Evolutionary conservation across 1,140 invertebrate species (phyloP), one percentile per base, ranked within the genome.

Genomic region (Sycophaga agraensis): DNA sequence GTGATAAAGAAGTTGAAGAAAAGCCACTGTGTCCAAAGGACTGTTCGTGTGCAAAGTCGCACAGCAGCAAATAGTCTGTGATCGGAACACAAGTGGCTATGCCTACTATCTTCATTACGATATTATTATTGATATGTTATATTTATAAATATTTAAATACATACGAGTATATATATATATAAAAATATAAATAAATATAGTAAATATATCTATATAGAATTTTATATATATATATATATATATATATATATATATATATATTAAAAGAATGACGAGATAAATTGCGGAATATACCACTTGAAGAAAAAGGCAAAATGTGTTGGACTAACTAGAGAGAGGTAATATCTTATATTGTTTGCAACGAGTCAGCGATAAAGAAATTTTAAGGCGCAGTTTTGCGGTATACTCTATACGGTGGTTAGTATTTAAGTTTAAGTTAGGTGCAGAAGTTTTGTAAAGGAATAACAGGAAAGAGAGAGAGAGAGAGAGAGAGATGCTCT

Each of bases 1-100:
- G 26, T 4, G 45, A 31, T 21, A 21, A 34, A 46, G 24, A 34
- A 48, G n/a, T 17, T 34, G 28, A 55, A 31, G 66, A 75, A 70
- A 73, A 80, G 79, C 76, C 77, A 80, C 78, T 74, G 77, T 79
- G 76, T 78, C 75, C 73, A 76, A 68, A 76, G 72, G 75, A 81
- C 74, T 77, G 76, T 78, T 69, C 77, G 76, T 79, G 77, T 75
- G 69, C 46, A 34, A 49, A 60, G 63, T 63, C 70, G 75, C 74
- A 77, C 78, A 69, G 64, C 76, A 79, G 76, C 73, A 71, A 78
- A 75, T 77, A 79, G 76, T 81, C 78, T 80, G 79, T 80, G 79
- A 81, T 81, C 73, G 68, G 76, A 76, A 76, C 71, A 76, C 74
- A 71, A 72, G 75, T 80, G 78, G 78, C 77, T 79, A 80, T 77